Evolutionary conservation across 2,113 vertebrate genomes (phyloP), one percentile per base, ranked within the genome.

Genomic region (Campylorhamphus procurvoides): DNA sequence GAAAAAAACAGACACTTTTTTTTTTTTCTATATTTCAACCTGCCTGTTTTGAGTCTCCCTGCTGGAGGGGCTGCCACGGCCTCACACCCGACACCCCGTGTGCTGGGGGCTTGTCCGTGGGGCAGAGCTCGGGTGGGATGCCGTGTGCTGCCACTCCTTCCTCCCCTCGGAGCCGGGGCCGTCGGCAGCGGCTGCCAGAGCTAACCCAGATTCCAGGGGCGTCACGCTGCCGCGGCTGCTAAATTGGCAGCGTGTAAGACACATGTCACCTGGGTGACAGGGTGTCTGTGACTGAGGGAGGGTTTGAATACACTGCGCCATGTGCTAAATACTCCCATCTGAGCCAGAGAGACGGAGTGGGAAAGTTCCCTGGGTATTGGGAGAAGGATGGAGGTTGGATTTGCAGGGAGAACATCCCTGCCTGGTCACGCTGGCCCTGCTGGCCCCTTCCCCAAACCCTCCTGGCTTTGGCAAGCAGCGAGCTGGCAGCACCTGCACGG

Each of bases 261-360:
- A 89, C 77, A 75, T 87, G 92, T 95, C 96, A 96, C 92, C 94
- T 92, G 95, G 91, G 85, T 97, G 95, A 96, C 95, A 94, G 84
- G 90, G 93, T 84, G 96, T 47, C 94, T 95, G 37, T 56, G 91
- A 3, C 89, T 91, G 71, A 62, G 1, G 55, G 56, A 58, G 77
- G 59, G 89, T 73, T 91, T 49, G 84, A 72, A 58, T 37, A 73
- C 91, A 17, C 85, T 46, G 66, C 4, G 9, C 91, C 27, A 56
- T 68, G 93, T 87, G 87, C 94, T 96, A 91, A 95, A 82, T 73
- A n/a, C 82, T 88, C 59, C 92, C 90, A 52, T 90, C 78, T 59
- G 82, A 77, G 67, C 55, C 4, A 13, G 5, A 55, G 52, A 50
- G 53, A 10, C 8, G 0, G 63, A 55, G 59, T 1, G 33, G 24